Evolutionary conservation across 1,140 invertebrate genomes (phyloP), one percentile per base, ranked within the genome.

Genomic region (Cecropterus lyciades): DNA sequence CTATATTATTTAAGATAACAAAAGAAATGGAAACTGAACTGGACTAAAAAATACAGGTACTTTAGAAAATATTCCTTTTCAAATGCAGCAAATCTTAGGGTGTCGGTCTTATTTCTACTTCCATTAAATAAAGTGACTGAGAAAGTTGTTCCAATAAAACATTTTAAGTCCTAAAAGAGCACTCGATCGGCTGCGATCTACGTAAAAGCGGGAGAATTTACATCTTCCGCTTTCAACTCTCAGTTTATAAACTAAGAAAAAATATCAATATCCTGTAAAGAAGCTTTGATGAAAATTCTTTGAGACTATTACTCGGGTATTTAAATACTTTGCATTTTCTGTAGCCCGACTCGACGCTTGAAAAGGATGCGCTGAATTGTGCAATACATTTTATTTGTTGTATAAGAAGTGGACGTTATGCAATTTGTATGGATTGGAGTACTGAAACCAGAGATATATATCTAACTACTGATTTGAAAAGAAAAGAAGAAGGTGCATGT

Each of bases 341-440:
- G 24, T 48, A 33, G 17, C 30, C 37, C 43, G 24, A 37, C 20
- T 27, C 11, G n/a, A 27, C 30, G 30, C 57, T 62, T 20, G 45
- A 51, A 49, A 49, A 49, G 56, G 13, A 59, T 20, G 42, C 10
- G 4, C 24, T 59, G 56, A 59, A 10, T 33, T 42, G 27, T 48
- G 43, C 43, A 59, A 59, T 59, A 59, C n/a, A 48, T 48, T 59
- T 59, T 59, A 59, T 59, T 59, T 59, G 14, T 33, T 59, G 55
- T 43, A 59, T 14, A 59, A 59, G 14, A 48, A 59, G 14, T 59
- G 24, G 14, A 48, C 14, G 42, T 48, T 48, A 59, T 46, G 55
- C 55, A 30, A 59, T 59, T 57, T 17, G 13, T 46, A 46, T 4
- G 43, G 43, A 59, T 59, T 59, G 20, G 16, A n/a, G 48, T 13